Conservation (phyloP, 64 coral and sea anemone genomes). For the Dendrophyllia cribrosa region DNA sequence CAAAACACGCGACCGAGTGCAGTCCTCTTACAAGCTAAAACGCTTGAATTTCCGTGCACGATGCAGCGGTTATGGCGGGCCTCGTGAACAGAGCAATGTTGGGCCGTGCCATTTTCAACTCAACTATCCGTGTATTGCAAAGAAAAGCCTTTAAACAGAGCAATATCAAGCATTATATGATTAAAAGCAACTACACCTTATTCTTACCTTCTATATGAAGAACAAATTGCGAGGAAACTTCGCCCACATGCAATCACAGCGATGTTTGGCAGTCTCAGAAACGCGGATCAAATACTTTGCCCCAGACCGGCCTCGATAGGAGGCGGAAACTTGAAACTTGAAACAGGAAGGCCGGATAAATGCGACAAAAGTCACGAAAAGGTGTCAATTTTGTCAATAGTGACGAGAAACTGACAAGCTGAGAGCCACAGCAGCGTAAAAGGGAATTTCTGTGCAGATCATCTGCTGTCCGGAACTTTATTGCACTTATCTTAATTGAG, state of each 20-base stretch:
- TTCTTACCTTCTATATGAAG: conserved; percentile 13
- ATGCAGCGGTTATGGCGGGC: too few relatives aligned
- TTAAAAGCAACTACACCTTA: background rate
- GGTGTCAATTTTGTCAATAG: too few relatives aligned
- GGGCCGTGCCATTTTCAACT: too few relatives aligned
- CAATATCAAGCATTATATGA: background rate
- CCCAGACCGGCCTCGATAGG: background rate
- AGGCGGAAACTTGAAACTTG: conserved; percentile 2
- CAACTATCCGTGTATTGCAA: too few relatives aligned
- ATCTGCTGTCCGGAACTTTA: background rate
- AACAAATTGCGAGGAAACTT: background rate
- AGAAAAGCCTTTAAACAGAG: background rate
- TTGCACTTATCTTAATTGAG: background rate
- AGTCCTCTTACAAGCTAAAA: too few relatives aligned
- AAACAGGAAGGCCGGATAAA: background rate
- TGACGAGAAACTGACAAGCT: too few relatives aligned
- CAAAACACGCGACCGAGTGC: too few relatives aligned
- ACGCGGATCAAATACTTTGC: background rate
- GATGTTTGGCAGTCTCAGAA: background rate
- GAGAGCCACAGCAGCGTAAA: background rate
- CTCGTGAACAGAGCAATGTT: too few relatives aligned
- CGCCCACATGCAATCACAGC: background rate
- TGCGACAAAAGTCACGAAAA: background rate
- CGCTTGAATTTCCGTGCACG: too few relatives aligned
- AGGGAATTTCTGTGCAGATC: background rate